Evolutionary conservation across 2,797 vertebrate species (phyloP).

Genomic region (Smutsia temminckii): DNA sequence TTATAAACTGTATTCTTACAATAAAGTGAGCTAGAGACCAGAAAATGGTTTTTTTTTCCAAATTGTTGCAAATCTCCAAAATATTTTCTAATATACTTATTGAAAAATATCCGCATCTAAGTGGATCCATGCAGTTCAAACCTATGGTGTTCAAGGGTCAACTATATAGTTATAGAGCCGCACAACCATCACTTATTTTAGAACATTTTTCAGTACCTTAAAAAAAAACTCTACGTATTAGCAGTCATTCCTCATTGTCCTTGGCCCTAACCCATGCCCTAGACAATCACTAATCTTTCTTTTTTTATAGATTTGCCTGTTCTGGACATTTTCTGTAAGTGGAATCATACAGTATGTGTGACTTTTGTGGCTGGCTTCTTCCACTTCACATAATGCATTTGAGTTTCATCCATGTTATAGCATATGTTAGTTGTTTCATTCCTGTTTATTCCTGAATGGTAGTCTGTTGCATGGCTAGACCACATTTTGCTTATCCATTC

Average conservation of each 20-base stretch:
- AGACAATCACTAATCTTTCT: not conserved
- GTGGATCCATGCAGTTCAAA: too few species aligned
- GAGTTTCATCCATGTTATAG: not conserved
- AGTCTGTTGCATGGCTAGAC: not conserved
- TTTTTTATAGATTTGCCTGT: conserved; percentile 18
- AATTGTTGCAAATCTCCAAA: too few species aligned
- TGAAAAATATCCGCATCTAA: too few species aligned
- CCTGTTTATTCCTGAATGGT: not conserved
- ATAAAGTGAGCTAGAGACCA: too few species aligned
- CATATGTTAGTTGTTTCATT: not conserved
- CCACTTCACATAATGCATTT: not conserved
- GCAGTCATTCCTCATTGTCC: not conserved
- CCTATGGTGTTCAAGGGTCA: too few species aligned
- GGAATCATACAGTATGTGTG: not conserved
- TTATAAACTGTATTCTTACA: too few species aligned
- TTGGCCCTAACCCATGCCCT: not conserved
- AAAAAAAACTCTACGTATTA: not conserved
- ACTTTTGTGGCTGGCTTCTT: not conserved
- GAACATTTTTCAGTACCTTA: not conserved
- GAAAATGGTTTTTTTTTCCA: too few species aligned
- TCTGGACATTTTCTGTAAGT: not conserved
- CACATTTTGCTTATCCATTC: not conserved
- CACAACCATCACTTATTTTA: not conserved
- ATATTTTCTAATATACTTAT: too few species aligned
- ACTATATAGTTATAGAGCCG: not conserved